These are phyloP conservation scores for Azemiops feae DNA, from an alignment of 2,113 vertebrate species.

Conservation along the genomic window DNA sequence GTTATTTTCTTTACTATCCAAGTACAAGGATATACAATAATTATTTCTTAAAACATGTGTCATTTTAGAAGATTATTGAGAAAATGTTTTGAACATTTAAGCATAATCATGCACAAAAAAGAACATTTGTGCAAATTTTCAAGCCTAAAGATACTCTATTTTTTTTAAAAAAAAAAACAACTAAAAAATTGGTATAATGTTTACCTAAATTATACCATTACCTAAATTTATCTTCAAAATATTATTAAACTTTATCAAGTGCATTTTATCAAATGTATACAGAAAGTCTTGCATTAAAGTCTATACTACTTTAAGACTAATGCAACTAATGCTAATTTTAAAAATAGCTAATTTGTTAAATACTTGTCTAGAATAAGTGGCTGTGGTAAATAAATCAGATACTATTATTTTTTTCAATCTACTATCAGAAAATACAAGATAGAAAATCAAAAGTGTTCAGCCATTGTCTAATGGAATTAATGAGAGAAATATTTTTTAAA, in stretches of 20 bases:
- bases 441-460: not conserved
- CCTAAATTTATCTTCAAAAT: not conserved
- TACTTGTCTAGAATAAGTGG: not conserved
- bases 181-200: not conserved
- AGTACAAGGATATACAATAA: not conserved
- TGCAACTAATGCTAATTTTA: not conserved
- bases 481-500: not conserved
- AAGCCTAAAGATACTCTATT: not conserved
- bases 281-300: not conserved
- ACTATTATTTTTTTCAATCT: not conserved
- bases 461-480: not conserved
- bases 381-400: not conserved
- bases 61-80: not conserved
- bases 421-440: not conserved
- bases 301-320: not conserved
- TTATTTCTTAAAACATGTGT: not conserved
- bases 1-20: constrained; percentile 24
- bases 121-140: not conserved
- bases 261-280: not conserved
- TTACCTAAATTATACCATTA: not conserved
- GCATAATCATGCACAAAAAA: not conserved
- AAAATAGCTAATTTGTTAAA: not conserved
- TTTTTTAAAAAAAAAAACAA: not conserved
- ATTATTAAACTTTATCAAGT: not conserved
- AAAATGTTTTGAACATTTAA: not conserved